A percentile compares a stretch with the other conserved stretches of the same genome.
Conservation (phyloP, 2,797 vertebrate species). For the Chrysolophus pictus region DNA sequence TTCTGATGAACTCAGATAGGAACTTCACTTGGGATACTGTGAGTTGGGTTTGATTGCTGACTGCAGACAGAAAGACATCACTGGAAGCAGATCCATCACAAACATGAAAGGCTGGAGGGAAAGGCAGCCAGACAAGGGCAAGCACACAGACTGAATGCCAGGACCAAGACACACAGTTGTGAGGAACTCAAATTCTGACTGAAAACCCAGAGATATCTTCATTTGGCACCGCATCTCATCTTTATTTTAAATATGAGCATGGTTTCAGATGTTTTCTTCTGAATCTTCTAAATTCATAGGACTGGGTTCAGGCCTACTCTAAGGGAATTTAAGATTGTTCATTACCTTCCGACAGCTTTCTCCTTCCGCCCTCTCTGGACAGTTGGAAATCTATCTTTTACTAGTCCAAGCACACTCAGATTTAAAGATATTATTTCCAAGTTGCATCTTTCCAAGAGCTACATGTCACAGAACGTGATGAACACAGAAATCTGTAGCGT, state of each 20-base stretch:
- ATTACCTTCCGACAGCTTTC: constrained; percentile 32
- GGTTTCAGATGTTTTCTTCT: not conserved
- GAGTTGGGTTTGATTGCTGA: not conserved
- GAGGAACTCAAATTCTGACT: constrained; percentile 15
- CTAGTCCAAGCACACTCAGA: constrained; percentile 42
- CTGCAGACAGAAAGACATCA: not conserved
- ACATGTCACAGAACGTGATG: constrained; percentile 70
- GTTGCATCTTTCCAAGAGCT: constrained; percentile 63
- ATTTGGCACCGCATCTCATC: constrained; percentile 9
- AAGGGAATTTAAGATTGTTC: constrained; percentile 48
- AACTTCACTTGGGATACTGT: not conserved
- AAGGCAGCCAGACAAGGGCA: not conserved
- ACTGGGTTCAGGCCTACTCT: constrained; percentile 9
- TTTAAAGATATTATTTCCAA: constrained; percentile 61
- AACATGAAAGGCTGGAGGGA: not conserved
- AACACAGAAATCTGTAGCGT: constrained; percentile 71
- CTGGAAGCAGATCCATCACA: not conserved
- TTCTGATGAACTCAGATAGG: not conserved
- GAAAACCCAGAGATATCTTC: constrained; percentile 9
- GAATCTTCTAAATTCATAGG: not conserved
- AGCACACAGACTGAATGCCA: not conserved
- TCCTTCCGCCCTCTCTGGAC: constrained; percentile 38
- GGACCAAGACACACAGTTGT: not conserved
- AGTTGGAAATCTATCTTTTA: constrained; percentile 50
- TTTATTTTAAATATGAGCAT: not conserved